Evolutionary conservation across 2,888 invertebrate species (phyloP).

Genomic region (Napeogenes inachia): DNA sequence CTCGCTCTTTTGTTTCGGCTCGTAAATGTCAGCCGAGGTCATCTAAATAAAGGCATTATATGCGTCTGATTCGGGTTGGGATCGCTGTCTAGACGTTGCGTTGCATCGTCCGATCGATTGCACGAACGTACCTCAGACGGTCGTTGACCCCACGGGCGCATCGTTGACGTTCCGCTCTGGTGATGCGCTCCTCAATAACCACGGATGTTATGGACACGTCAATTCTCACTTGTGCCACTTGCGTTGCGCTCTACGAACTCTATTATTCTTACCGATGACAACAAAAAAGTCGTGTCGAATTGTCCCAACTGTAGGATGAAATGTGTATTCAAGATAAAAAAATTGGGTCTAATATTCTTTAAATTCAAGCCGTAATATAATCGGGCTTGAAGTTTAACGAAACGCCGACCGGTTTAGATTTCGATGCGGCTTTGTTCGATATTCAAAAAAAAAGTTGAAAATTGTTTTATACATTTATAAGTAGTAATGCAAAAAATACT

Average conservation of each 20-base stretch:
- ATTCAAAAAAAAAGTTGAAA: slow-evolving; percentile 32
- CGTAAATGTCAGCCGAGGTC: slow-evolving; percentile 74
- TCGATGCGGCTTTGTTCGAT: slow-evolving; percentile 37
- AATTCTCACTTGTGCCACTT: slow-evolving; percentile 46
- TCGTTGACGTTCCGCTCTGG: slow-evolving; percentile 76
- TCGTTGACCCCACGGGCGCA: slow-evolving; percentile 74
- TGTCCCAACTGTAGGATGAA: neutral
- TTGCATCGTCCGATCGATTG: slow-evolving; percentile 76
- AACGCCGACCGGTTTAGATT: slow-evolving; percentile 51
- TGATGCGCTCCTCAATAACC: slow-evolving; percentile 71
- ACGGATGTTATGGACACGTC: slow-evolving; percentile 54
- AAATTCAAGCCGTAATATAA: slow-evolving; percentile 45
- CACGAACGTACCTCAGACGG: slow-evolving; percentile 72
- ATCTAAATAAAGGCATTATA: slow-evolving; percentile 72
- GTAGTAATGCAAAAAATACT: slow-evolving; percentile 27
- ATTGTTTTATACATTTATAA: slow-evolving; percentile 36
- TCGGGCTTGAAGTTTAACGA: slow-evolving; percentile 44
- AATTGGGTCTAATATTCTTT: slow-evolving; percentile 1
- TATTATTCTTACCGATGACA: slow-evolving; percentile 25
- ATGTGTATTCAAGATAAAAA: neutral
- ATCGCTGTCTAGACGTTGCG: slow-evolving; percentile 73
- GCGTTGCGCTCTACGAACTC: slow-evolving; percentile 36
- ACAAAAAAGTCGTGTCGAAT: slow-evolving; percentile 2
- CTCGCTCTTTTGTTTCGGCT: slow-evolving; percentile 72
- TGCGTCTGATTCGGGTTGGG: slow-evolving; percentile 66